Evolutionary conservation across 2,888 invertebrate genomes (phyloP).

Genomic region (Hirtodrosophila cameraria): DNA sequence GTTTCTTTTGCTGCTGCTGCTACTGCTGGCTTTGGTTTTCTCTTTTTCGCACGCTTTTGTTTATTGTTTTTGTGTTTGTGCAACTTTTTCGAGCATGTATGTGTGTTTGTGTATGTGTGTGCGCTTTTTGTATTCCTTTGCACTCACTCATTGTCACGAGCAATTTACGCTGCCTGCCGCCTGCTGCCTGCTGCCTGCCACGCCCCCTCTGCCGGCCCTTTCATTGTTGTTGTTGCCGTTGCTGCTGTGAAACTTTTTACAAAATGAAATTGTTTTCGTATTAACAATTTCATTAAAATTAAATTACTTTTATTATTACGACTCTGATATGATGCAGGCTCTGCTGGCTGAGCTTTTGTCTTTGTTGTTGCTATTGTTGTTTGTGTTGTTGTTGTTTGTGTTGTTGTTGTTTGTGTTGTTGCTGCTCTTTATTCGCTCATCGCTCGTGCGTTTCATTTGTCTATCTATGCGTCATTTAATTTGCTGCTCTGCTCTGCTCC

Average conservation of each 20-base stretch:
- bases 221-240: neutral
- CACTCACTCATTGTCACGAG: constrained; percentile 79
- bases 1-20: constrained; percentile 12
- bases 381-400: constrained; percentile 20
- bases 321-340: constrained; percentile 27
- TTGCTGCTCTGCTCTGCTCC: constrained; percentile 17
- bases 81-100: constrained; percentile 28
- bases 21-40: constrained; percentile 36
- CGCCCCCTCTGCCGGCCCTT: neutral
- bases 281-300: constrained; percentile 81
- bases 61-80: constrained; percentile 54
- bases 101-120: constrained; percentile 31
- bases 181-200: constrained; percentile 44
- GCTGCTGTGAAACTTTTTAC: constrained; percentile 71
- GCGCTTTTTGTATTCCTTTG: constrained; percentile 59
- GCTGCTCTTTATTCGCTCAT: constrained; percentile 35
- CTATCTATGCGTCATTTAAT: constrained; percentile 61
- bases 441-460: constrained; percentile 46
- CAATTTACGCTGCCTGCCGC: constrained; percentile 71
- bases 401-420: constrained; percentile 29
- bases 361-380: constrained; percentile 28
- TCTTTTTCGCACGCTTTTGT: constrained; percentile 55
- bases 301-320: constrained; percentile 76
- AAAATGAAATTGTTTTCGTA: constrained; percentile 81
- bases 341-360: constrained; percentile 43